These are phyloP conservation scores for Ornithoptera alexandrae DNA, from an alignment of 2,888 invertebrate genomes.

Conservation along the genomic window DNA sequence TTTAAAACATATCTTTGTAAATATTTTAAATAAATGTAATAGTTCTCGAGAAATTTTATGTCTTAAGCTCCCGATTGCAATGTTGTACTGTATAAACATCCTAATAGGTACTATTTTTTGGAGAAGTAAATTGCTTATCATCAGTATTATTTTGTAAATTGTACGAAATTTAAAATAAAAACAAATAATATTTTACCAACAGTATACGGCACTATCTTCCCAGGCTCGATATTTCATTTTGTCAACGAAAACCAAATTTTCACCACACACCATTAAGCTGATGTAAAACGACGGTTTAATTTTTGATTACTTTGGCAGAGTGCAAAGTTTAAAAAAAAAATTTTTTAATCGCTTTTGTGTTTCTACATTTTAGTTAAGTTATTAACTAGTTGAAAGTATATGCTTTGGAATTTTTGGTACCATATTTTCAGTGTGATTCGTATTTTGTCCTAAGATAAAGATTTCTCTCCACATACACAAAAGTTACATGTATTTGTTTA, in stretches of 20 bases:
- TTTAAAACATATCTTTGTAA: too few relatives aligned
- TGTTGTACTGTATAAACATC: too few relatives aligned
- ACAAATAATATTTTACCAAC: background rate
- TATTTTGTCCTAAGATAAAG: too few relatives aligned
- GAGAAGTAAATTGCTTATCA: too few relatives aligned
- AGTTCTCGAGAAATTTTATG: too few relatives aligned
- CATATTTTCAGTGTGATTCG: too few relatives aligned
- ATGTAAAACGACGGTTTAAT: slow-evolving; percentile 46
- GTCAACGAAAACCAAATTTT: slow-evolving; percentile 48
- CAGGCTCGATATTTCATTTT: slow-evolving; percentile 49
- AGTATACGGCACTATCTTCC: slow-evolving; percentile 36
- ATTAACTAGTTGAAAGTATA: too few relatives aligned
- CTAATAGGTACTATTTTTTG: too few relatives aligned
- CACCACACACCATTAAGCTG: slow-evolving; percentile 48
- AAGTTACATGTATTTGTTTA: background rate
- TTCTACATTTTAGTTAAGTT: too few relatives aligned
- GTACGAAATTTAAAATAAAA: background rate
- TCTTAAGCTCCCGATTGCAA: too few relatives aligned
- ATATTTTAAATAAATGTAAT: too few relatives aligned
- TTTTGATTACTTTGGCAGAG: slow-evolving; percentile 34
- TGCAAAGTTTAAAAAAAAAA: background rate
- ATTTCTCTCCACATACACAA: background rate
- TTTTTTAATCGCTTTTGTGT: background rate
- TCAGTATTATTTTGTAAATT: background rate
- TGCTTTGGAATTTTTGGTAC: too few relatives aligned